phyloP scores from a whole-genome alignment of 2,888 invertebrate genomes.

The Sesamia inferens region DNA sequence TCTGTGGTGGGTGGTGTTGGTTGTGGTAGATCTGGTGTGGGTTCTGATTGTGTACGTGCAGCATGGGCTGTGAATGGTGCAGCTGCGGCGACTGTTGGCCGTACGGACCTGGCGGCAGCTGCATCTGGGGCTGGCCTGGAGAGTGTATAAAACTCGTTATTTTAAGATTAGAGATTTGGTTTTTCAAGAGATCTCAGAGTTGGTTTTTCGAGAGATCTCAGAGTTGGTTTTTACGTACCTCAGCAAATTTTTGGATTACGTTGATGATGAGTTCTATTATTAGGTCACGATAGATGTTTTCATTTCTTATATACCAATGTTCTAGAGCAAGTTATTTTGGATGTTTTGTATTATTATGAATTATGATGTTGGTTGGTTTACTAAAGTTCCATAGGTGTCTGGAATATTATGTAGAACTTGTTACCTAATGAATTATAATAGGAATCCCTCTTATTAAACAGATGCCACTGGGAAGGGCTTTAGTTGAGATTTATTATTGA shows the following conservation, averaged over 20 bases:
- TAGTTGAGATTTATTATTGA: no score
- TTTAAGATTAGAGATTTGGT: no score
- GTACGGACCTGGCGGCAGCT: constrained; percentile 18
- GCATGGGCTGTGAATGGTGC: constrained; percentile 55
- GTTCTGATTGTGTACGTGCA: constrained; percentile 65
- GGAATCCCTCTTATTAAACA: no score
- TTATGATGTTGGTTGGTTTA: not conserved
- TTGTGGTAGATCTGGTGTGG: constrained; percentile 79
- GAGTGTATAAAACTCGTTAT: not conserved
- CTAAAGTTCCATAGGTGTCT: not conserved
- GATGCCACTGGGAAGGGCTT: no score
- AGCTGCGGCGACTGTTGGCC: constrained; percentile 49
- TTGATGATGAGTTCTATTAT: not conserved
- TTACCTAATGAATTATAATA: no score
- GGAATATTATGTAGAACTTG: not conserved
- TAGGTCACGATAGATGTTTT: not conserved
- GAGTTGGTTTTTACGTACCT: no score
- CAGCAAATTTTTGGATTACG: not conserved
- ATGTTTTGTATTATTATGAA: not conserved
- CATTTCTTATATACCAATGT: no score
- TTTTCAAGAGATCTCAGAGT: no score
- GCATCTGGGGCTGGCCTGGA: constrained; percentile 51
- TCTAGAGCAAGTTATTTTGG: no score
- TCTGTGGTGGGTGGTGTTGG: constrained; percentile 75
- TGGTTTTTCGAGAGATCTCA: no score